Conservation (phyloP, 2,888 invertebrate species). For the Mimas tiliae region DNA sequence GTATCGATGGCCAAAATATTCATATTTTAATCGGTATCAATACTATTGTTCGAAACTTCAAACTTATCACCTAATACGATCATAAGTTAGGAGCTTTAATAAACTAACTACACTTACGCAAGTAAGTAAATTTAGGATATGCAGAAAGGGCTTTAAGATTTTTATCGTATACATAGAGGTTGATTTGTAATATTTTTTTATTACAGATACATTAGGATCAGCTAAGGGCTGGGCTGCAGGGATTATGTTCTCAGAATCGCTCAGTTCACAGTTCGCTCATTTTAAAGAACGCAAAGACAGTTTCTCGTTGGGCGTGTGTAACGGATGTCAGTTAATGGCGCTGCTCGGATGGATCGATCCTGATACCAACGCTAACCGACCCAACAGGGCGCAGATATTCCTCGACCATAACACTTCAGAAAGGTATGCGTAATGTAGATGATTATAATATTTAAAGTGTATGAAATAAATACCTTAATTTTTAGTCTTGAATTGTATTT, state of each 20-base stretch:
- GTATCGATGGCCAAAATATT: too few relatives aligned
- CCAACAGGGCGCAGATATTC: slow-evolving; percentile 84
- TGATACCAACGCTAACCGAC: slow-evolving; percentile 49
- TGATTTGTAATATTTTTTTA: slow-evolving; percentile 20
- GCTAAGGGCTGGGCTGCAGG: slow-evolving; percentile 99
- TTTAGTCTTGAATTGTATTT: too few relatives aligned
- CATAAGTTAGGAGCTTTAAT: too few relatives aligned
- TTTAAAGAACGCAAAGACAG: slow-evolving; percentile 92
- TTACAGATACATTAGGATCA: slow-evolving; percentile 95
- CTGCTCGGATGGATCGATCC: slow-evolving; percentile 95
- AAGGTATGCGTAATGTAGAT: slow-evolving; percentile 82
- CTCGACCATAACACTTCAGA: slow-evolving; percentile 95
- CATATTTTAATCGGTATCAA: too few relatives aligned
- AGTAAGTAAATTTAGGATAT: too few relatives aligned
- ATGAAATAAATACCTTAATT: background rate
- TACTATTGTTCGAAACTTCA: too few relatives aligned
- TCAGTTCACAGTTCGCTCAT: slow-evolving; percentile 90
- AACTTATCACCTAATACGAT: too few relatives aligned
- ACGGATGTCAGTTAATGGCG: slow-evolving; percentile 98
- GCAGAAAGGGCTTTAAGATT: too few relatives aligned
- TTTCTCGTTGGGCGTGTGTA: slow-evolving; percentile 98
- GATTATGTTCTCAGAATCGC: slow-evolving; percentile 90
- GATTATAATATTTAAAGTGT: background rate
- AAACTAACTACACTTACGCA: too few relatives aligned
- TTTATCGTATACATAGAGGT: background rate